These are phyloP conservation scores for Leucophenga maculata DNA, from an alignment of 2,888 invertebrate species.

Conservation along the genomic window DNA sequence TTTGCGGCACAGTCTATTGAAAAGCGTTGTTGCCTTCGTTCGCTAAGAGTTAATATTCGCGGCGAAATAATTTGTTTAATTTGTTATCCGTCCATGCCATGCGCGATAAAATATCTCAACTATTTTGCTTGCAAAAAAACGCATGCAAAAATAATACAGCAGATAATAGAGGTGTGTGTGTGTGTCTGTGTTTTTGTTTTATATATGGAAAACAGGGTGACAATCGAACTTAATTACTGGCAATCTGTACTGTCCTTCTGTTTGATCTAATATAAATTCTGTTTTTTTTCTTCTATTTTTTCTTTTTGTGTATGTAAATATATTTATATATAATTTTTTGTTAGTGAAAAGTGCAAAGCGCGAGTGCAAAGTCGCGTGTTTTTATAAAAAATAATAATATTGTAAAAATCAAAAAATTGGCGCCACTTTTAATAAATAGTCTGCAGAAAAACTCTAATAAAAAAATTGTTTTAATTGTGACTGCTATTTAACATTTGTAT, in stretches of 20 bases:
- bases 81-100: conserved; percentile 73
- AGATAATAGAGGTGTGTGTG: conserved; percentile 70
- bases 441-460: too few species aligned
- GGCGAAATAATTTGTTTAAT: conserved; percentile 69
- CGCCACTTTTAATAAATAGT: too few species aligned
- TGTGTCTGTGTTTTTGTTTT: neutral
- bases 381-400: too few species aligned
- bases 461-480: neutral
- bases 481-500: neutral
- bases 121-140: conserved; percentile 72
- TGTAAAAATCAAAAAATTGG: neutral
- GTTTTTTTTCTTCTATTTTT: neutral
- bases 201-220: too few species aligned
- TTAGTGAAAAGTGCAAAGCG: too few species aligned
- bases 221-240: neutral
- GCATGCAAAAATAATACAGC: conserved; percentile 72
- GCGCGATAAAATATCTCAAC: conserved; percentile 73
- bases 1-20: conserved; percentile 59
- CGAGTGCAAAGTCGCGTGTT: too few species aligned
- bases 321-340: neutral
- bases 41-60: conserved; percentile 62
- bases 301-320: neutral
- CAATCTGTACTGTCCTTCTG: neutral
- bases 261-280: neutral
- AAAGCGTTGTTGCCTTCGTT: conserved; percentile 60